A percentile compares a stretch with the other conserved stretches of the same genome.
These are phyloP conservation scores for Copidosoma floridanum DNA, from an alignment of 1,140 invertebrate species.

Conservation along the genomic window DNA sequence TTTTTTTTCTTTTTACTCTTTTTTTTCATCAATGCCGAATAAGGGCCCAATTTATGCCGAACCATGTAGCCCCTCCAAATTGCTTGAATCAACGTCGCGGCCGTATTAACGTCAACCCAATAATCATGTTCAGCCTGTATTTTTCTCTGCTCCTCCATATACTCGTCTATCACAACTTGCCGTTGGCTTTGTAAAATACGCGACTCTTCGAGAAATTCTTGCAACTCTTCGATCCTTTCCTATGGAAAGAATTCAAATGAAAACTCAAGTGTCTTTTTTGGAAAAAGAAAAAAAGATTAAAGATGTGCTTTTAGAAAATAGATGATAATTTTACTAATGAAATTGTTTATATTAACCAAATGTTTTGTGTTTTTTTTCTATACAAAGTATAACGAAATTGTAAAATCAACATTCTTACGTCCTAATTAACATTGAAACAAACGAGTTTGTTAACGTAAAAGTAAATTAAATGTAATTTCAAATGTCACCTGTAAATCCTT, in stretches of 20 bases:
- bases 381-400: too few species aligned
- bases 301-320: too few species aligned
- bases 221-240: conserved; percentile 38
- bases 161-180: conserved; percentile 36
- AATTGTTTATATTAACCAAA: too few species aligned
- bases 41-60: conserved; percentile 37
- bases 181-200: conserved; percentile 22
- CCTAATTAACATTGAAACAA: too few species aligned
- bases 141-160: conserved; percentile 24
- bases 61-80: conserved; percentile 46
- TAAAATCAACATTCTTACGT: too few species aligned
- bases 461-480: conserved; percentile 1
- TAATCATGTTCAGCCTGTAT: conserved; percentile 29
- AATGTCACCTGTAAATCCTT: conserved; percentile 40
- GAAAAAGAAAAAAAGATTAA: too few species aligned
- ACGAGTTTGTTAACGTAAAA: neutral
- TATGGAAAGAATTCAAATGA: conserved; percentile 17
- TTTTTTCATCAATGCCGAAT: conserved; percentile 28
- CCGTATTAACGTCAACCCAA: conserved; percentile 25
- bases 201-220: conserved; percentile 33
- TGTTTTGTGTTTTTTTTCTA: too few species aligned
- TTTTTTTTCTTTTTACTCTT: conserved; percentile 24
- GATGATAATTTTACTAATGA: too few species aligned
- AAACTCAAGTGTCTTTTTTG: too few species aligned
- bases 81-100: conserved; percentile 43